Evolutionary conservation across 2,888 invertebrate genomes (phyloP).

Genomic region (Euclidia mi): DNA sequence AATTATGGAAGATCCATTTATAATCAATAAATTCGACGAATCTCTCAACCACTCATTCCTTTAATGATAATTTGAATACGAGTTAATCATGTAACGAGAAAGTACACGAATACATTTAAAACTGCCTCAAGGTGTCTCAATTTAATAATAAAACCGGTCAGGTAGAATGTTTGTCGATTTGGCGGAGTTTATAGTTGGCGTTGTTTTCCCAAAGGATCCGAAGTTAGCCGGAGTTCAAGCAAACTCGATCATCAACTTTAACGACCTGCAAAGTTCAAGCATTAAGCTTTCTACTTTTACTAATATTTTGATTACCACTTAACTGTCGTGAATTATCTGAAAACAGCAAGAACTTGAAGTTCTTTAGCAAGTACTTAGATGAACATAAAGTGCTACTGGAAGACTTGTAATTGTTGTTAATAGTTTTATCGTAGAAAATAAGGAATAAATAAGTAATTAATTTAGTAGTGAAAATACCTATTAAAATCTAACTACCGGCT

Average conservation of each 20-base stretch:
- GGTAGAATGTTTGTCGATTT: constrained; percentile 49
- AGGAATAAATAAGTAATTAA: no score
- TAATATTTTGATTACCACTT: constrained; percentile 62
- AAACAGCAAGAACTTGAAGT: neutral
- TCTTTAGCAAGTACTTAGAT: no score
- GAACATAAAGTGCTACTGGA: no score
- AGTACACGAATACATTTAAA: constrained; percentile 74
- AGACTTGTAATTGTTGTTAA: no score
- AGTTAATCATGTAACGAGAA: constrained; percentile 72
- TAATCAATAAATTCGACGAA: constrained; percentile 77
- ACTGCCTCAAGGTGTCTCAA: constrained; percentile 70
- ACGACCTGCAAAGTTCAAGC: constrained; percentile 72
- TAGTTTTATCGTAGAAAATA: no score
- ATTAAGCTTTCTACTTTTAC: constrained; percentile 69
- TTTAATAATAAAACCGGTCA: constrained; percentile 65
- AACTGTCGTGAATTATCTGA: constrained; percentile 45
- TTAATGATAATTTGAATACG: constrained; percentile 67
- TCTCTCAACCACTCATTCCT: constrained; percentile 62
- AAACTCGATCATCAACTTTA: constrained; percentile 79
- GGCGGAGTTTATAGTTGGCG: constrained; percentile 64
- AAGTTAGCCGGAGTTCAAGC: constrained; percentile 69
- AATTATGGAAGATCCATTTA: constrained; percentile 79
- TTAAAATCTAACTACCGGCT: no score
- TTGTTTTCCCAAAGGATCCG: constrained; percentile 76
- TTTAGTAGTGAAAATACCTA: no score